Conservation (phyloP, 2,797 vertebrate genomes). For the Trematomus bernacchii region DNA sequence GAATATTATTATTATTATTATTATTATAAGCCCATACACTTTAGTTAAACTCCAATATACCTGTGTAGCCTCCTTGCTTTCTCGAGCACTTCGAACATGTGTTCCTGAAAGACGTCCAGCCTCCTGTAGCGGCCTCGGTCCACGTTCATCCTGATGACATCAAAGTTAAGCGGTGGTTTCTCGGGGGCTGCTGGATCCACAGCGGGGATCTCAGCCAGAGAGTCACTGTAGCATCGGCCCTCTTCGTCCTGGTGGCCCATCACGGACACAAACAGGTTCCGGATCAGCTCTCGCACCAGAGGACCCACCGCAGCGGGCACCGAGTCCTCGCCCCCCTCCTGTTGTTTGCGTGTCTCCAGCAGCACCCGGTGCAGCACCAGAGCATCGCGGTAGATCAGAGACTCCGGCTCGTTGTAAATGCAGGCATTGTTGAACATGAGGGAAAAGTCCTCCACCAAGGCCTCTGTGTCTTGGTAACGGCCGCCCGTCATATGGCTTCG, state of each 20-base stretch:
- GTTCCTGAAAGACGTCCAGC: constrained; percentile 97
- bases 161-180: constrained; percentile 93
- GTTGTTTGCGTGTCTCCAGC: constrained; percentile 91
- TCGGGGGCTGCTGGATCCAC: constrained; percentile 91
- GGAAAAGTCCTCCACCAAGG: constrained; percentile 96
- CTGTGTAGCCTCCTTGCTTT: constrained; percentile 94
- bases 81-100: constrained; percentile 98
- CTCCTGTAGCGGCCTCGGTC: constrained; percentile 94
- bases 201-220: constrained; percentile 95
- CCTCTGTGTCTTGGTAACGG: constrained; percentile 97
- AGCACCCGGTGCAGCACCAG: constrained; percentile 96
- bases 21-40: neutral
- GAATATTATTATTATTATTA: too few relatives aligned
- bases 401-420: constrained; percentile 98
- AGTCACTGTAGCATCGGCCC: constrained; percentile 98
- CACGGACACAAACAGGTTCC: constrained; percentile 97
- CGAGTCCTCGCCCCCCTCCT: constrained; percentile 91
- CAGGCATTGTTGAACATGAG: constrained; percentile 99
- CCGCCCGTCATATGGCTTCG: constrained; percentile 95
- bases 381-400: constrained; percentile 98
- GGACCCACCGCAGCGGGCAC: constrained; percentile 89
- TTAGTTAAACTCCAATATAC: constrained; percentile 72
- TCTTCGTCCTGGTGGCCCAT: constrained; percentile 99
- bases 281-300: constrained; percentile 95
- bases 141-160: constrained; percentile 93